Base-by-base conservation (phyloP, 2,113 vertebrate genomes). In the Agapornis roseicollis region DNA sequence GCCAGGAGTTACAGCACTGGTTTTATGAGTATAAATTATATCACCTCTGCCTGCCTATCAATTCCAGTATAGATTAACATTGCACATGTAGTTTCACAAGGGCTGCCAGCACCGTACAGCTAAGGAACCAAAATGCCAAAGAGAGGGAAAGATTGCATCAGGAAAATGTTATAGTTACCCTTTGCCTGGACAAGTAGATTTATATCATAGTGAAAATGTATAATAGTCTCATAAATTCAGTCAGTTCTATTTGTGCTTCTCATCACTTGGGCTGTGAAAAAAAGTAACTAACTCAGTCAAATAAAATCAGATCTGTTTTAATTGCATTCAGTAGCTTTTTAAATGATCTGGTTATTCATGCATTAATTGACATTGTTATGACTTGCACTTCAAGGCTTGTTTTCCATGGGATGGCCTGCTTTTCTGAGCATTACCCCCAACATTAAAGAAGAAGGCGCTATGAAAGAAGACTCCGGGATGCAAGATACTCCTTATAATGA, bases 401-500 rank as follows among this genome's bases (percentile, higher is more conserved):
- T 99, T 95, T 99, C 98, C 71, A 99, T 99, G 99, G 99, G 99
- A 91, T 99, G 99, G 99, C 99, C 99, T 22, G 99, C 99, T 49
- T 99, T 99, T 78, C 98, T 99, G 97, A 99, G 98, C 96, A 99
- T 99, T 85, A 99, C 98, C 41, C 99, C 99, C 73, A 99, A 99
- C 79, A 99, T 99, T 87, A 99, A 99, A 96, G 99, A 99, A 97
- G 99, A 99, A 96, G 99, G 99, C 10, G 99, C 99, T 88, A 99
- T 99, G 99, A 99, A 99, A 95, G 99, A 99, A 93, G 99, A 99
- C 94, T 98, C 99, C 1, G 99, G 99, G 29, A 99, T 99, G 96
- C 99, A 99, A 91, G 99, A 99, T 93, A 99, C 99, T 8, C 99
- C 99, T 5, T 99, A 99, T 85, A 99, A 99, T 24, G 99, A 99